Evolutionary conservation across 2,797 vertebrate genomes (phyloP).

Genomic region (Naso thynnoides): DNA sequence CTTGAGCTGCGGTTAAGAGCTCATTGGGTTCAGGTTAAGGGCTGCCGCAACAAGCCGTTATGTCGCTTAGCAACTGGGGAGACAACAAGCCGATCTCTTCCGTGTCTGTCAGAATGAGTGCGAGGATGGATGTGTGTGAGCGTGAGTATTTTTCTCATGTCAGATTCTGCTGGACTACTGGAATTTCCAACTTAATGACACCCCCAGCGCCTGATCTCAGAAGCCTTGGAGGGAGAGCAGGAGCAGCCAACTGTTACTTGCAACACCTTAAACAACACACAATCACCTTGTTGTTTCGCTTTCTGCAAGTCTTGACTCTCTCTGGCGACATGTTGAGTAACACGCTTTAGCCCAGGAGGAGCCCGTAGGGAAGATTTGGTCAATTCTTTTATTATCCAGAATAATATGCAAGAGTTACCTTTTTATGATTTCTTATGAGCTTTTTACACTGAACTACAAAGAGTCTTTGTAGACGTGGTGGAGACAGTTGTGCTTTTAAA

Average conservation of each 20-base stretch:
- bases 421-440: slow-evolving; percentile 79
- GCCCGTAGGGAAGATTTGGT: slow-evolving; percentile 64
- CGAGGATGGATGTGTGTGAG: slow-evolving; percentile 52
- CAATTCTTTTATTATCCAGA: slow-evolving; percentile 70
- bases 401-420: slow-evolving; percentile 84
- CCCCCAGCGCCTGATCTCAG: slow-evolving; percentile 86
- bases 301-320: slow-evolving; percentile 51
- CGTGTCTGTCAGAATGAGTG: slow-evolving; percentile 53
- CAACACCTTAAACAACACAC: slow-evolving; percentile 73
- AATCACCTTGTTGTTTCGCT: slow-evolving; percentile 69
- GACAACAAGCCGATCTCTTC: slow-evolving; percentile 71
- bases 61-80: slow-evolving; percentile 64
- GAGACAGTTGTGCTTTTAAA: slow-evolving; percentile 76
- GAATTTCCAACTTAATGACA: slow-evolving; percentile 76
- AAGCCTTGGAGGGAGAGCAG: slow-evolving; percentile 82
- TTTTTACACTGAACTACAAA: slow-evolving; percentile 83
- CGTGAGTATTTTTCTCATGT: slow-evolving; percentile 70
- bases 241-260: slow-evolving; percentile 86
- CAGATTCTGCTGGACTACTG: slow-evolving; percentile 84
- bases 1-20: slow-evolving; percentile 45
- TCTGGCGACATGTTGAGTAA: slow-evolving; percentile 41
- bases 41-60: slow-evolving; percentile 70
- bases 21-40: slow-evolving; percentile 81
- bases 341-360: slow-evolving; percentile 57
- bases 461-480: slow-evolving; percentile 72